Base-by-base conservation (phyloP, 2,888 invertebrate species). In the Acrocyrtus sp. region DNA sequence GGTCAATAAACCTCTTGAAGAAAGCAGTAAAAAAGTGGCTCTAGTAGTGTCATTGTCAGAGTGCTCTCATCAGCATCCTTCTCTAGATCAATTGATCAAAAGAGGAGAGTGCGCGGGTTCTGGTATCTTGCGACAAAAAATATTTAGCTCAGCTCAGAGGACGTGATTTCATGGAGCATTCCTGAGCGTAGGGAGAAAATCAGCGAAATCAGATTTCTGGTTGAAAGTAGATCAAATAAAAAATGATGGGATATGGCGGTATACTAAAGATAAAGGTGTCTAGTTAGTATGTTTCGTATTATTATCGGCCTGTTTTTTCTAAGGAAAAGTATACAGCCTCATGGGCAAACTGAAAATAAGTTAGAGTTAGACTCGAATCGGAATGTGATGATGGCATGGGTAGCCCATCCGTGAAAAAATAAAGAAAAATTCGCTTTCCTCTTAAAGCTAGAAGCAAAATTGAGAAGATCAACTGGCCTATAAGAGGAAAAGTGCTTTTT, bases 1-100 rank as follows among this genome's bases (percentile, higher is more conserved):
- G 67, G 67, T 67, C 67, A 67, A 58, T 67, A 67, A 67, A 67
- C 67, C 19, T 51, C 34, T 34, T 34, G n/a, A n/a, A n/a, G n/a
- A n/a, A n/a, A n/a, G n/a, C n/a, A 34, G 34, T 5, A 34, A 34
- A 34, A 34, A 34, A 34, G 34, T 34, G n/a, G n/a, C 12, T 34
- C 12, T 34, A 34, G 6, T 34, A n/a, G n/a, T 34, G 34, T 34
- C 34, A 12, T 34, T 12, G 6, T 34, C 34, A 34, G 34, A n/a
- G n/a, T n/a, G 6, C 34, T 34, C 34, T 34, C 34, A 5, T 5
- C 34, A 34, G n/a, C n/a, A 34, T 34, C 34, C 5, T 34, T 34
- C 34, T 5, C 34, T 5, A 34, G 34, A 34, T 34, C 34, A 34
- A 34, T 34, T 34, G 34, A 34, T 34, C 34, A 34, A 34, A 34